Evolutionary conservation across 2,797 vertebrate genomes (phyloP).

Genomic region (Falco berigora): DNA sequence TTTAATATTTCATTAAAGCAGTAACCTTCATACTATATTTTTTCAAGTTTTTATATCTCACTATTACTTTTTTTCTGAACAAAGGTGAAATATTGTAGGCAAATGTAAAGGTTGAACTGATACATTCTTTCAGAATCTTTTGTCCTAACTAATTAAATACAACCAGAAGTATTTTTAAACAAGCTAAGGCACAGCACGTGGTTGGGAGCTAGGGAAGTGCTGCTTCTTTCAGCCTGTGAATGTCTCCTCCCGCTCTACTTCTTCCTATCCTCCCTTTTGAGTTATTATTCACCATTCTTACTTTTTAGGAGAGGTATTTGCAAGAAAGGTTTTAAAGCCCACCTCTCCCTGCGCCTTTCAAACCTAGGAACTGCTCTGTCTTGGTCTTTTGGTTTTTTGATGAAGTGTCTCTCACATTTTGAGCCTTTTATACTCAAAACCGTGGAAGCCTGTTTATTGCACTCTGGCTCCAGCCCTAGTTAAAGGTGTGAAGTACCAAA

Average conservation of each 20-base stretch:
- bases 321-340: not conserved
- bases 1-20: constrained; percentile 77
- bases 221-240: not conserved
- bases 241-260: not conserved
- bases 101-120: not conserved
- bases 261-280: not conserved
- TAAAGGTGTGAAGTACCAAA: constrained; percentile 63
- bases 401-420: constrained; percentile 45
- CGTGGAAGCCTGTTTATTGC: constrained; percentile 59
- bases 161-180: constrained; percentile 5
- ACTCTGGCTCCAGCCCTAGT: constrained; percentile 51
- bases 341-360: not conserved
- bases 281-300: not conserved
- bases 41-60: constrained; percentile 55
- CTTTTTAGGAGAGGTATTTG: not conserved
- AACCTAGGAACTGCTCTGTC: not conserved
- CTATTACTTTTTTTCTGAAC: not conserved
- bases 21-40: constrained; percentile 63
- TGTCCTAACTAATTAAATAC: constrained; percentile 12
- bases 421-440: constrained; percentile 42
- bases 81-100: constrained; percentile 33
- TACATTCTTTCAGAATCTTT: not conserved
- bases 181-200: constrained; percentile 29
- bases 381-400: constrained; percentile 29
- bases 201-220: not conserved